These are phyloP conservation scores for Tipula unca DNA, from an alignment of 2,888 invertebrate genomes.

Conservation along the genomic window DNA sequence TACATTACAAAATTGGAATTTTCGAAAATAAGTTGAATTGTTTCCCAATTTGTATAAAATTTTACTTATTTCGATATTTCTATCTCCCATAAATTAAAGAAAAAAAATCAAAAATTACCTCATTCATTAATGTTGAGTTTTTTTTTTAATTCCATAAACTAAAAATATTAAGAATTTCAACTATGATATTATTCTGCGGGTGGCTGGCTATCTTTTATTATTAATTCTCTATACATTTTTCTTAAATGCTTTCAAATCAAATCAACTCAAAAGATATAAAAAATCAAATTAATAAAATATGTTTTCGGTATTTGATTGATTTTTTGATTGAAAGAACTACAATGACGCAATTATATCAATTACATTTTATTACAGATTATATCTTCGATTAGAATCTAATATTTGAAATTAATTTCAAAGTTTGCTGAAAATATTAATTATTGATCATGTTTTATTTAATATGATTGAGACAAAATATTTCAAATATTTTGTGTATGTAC, in stretches of 20 bases:
- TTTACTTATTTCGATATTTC: neutral
- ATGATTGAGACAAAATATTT: neutral
- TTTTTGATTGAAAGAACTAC: constrained; percentile 8
- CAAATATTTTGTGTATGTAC: neutral
- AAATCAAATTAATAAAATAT: constrained; percentile 9
- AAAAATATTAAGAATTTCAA: neutral
- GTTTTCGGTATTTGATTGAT: constrained; percentile 14
- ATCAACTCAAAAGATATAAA: neutral
- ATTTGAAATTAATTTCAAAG: neutral
- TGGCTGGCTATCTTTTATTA: constrained; percentile 14
- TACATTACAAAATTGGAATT: neutral
- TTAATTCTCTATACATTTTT: neutral
- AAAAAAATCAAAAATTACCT: neutral
- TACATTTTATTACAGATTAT: neutral
- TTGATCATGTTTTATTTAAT: neutral
- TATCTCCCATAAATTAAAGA: neutral
- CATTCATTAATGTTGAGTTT: neutral
- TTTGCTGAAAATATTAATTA: constrained; percentile 8
- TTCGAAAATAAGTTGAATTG: neutral
- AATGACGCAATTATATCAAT: constrained; percentile 14
- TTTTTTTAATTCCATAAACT: neutral
- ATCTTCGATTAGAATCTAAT: neutral
- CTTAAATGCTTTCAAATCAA: neutral
- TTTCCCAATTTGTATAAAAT: constrained; percentile 4
- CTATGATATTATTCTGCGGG: constrained; percentile 8